These are phyloP conservation scores for Borostomias antarcticus DNA, from an alignment of 2,797 vertebrate genomes.

Conservation along the genomic window DNA sequence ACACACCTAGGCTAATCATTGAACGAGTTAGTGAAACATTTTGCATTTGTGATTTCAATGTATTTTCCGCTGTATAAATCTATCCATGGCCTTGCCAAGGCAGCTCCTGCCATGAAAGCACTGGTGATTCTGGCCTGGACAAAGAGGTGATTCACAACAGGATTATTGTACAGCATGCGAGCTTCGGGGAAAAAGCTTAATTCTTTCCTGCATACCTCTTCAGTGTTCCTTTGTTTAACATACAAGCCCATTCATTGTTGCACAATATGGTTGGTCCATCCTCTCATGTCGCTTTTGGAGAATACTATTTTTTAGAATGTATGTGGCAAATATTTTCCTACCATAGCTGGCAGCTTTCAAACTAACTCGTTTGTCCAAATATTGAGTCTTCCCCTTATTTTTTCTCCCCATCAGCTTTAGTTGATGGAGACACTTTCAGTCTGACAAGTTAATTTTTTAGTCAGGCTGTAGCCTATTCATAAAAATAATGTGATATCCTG, in stretches of 20 bases:
- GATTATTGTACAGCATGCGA: slow-evolving; percentile 71
- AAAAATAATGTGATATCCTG: no score
- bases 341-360: no score
- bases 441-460: no score
- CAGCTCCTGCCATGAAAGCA: slow-evolving; percentile 55
- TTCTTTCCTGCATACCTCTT: slow-evolving; percentile 66
- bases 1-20: neutral
- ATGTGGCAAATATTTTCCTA: slow-evolving; percentile 4
- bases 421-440: no score
- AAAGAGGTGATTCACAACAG: slow-evolving; percentile 73
- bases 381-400: no score
- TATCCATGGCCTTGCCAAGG: slow-evolving; percentile 60
- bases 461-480: no score
- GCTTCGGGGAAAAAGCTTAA: slow-evolving; percentile 58
- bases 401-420: no score
- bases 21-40: neutral
- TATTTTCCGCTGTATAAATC: slow-evolving; percentile 36
- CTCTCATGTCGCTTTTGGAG: slow-evolving; percentile 29
- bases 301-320: neutral
- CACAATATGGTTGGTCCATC: slow-evolving; percentile 45
- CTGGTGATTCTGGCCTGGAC: slow-evolving; percentile 63
- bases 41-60: neutral
- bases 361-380: no score
- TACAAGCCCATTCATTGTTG: slow-evolving; percentile 51
- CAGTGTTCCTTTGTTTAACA: slow-evolving; percentile 58